phyloP scores from a whole-genome alignment of 2,113 vertebrate genomes.

The Puma concolor region DNA sequence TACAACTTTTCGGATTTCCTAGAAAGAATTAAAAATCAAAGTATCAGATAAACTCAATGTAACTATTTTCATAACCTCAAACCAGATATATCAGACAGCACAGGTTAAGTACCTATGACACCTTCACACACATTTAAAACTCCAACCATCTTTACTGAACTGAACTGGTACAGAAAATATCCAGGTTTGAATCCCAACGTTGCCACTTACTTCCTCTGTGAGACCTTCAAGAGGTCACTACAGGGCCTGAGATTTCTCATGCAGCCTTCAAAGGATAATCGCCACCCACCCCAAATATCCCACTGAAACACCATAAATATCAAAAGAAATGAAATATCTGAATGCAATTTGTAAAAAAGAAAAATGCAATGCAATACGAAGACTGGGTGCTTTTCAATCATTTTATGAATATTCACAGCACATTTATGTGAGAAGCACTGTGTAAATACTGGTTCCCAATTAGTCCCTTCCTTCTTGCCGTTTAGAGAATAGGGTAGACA shows the following conservation, averaged over 20 bases:
- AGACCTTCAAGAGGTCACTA: neutral
- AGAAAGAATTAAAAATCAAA: conserved; percentile 64
- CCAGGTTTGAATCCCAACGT: neutral
- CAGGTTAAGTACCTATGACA: neutral
- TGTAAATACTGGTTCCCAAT: neutral
- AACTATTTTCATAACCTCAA: neutral
- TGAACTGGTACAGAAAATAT: neutral
- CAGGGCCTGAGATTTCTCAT: neutral
- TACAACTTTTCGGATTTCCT: conserved; percentile 98
- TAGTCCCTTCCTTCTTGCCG: neutral
- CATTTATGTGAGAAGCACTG: neutral
- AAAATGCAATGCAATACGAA: neutral
- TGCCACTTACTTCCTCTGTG: neutral
- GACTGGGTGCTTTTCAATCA: neutral
- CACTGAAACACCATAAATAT: neutral
- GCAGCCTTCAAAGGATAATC: neutral
- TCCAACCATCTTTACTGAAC: neutral
- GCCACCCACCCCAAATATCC: neutral
- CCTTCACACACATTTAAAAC: neutral
- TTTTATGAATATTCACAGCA: neutral
- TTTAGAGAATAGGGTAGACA: neutral
- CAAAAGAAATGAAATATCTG: neutral
- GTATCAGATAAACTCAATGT: conserved; percentile 32
- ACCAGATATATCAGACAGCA: neutral
- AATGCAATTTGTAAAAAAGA: neutral